phyloP scores from a whole-genome alignment of 2,113 vertebrate genomes.

The Coptodon rendalli region DNA sequence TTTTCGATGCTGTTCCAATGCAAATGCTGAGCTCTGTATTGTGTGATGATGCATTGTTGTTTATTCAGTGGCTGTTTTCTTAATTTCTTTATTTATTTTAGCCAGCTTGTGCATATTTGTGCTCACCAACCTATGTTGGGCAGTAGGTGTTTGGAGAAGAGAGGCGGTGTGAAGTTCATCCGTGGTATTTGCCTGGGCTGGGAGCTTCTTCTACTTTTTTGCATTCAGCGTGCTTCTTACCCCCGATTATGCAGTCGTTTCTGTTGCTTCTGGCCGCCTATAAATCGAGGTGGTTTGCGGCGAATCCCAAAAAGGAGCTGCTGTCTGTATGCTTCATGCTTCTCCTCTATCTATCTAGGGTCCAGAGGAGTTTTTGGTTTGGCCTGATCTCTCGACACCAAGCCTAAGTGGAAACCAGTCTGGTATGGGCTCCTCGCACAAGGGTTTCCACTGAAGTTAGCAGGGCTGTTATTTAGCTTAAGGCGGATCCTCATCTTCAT shows the following conservation, averaged over 20 bases:
- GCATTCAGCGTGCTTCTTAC: not conserved
- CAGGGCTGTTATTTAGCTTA: constrained; percentile 49
- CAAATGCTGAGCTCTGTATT: not conserved
- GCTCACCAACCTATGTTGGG: not conserved
- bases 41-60: not conserved
- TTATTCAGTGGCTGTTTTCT: not conserved
- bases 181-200: not conserved
- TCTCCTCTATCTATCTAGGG: not conserved
- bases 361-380: constrained; percentile 26
- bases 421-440: not conserved
- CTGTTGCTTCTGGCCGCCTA: not conserved
- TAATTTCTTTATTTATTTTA: not conserved
- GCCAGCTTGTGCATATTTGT: not conserved
- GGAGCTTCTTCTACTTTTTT: not conserved
- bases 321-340: not conserved
- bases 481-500: not conserved
- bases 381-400: not conserved
- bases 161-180: not conserved
- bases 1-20: not conserved
- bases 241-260: not conserved
- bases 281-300: constrained; percentile 23
- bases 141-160: not conserved
- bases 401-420: constrained; percentile 40
- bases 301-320: constrained; percentile 2
- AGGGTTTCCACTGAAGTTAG: constrained; percentile 42